These are phyloP conservation scores for Gnathonemus longibarbis DNA, from an alignment of 2,113 vertebrate genomes.

Conservation along the genomic window DNA sequence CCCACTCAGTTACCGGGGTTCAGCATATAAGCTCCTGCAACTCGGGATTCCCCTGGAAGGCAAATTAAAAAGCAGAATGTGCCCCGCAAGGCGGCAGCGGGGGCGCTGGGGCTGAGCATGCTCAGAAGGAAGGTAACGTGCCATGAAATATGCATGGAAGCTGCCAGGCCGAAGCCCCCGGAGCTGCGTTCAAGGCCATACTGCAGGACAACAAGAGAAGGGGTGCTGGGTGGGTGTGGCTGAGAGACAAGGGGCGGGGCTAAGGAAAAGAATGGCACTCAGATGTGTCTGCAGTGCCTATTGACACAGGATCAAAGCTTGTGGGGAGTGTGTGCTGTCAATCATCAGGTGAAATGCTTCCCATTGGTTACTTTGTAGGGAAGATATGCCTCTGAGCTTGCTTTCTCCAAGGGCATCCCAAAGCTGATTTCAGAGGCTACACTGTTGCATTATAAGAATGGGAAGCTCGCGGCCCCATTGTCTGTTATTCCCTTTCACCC, in stretches of 20 bases:
- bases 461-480: background rate
- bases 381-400: background rate
- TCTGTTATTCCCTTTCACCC: background rate
- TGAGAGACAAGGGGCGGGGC: background rate
- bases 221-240: background rate
- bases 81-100: background rate
- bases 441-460: constrained; percentile 4
- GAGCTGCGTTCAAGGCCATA: background rate
- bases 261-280: background rate
- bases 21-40: background rate
- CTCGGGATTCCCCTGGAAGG: background rate
- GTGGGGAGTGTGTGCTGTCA: background rate
- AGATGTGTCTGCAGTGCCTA: background rate
- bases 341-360: background rate
- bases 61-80: background rate
- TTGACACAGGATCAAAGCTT: background rate
- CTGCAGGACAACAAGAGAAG: background rate
- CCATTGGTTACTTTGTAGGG: background rate
- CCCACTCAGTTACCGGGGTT: background rate
- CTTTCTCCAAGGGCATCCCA: background rate
- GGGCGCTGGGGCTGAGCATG: background rate
- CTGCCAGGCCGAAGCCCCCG: background rate
- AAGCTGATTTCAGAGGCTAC: background rate
- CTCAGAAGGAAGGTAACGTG: background rate
- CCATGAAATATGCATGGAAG: constrained; percentile 9